Base-by-base conservation (phyloP, 2,888 invertebrate genomes). In the Dicyrtoma fusca region DNA sequence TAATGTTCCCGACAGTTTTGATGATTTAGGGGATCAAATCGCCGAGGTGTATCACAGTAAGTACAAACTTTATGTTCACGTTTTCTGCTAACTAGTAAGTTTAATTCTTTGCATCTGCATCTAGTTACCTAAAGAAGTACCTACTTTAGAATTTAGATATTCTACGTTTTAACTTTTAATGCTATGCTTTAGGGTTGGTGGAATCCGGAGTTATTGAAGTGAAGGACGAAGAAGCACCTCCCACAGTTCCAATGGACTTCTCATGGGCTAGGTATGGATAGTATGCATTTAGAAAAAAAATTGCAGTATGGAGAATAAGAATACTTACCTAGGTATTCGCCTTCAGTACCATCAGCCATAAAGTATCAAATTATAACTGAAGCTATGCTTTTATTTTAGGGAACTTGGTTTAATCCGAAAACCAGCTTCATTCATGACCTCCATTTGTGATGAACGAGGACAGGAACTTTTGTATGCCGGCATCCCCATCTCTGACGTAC, bases 181-280 rank as follows among this genome's bases (percentile, higher is more conserved):
- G n/a, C n/a, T n/a, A n/a, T 59, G 63, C 64, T 49, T 34, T 72
- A 73, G 82, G 88, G 64, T 86, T 99, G 75, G 95, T 99, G 0
- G 87, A 88, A 66, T 87, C 88, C 19, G 95, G 96, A 49, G 88
- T 88, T 69, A 92, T 99, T 81, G 89, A 92, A 10, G 95, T 95
- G 0, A 89, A 90, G 80, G 90, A 92, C 55, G 98, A 99, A 84
- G 89, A 93, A 65, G 95, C 97, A 11, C 99, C 99, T 45, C 99
- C 99, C 1, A 97, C 98, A 19, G 97, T 99, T n/a, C 98, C 98
- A 10, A 98, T 99, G 98, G 98, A 99, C 84, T 99, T 95, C 84
- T 94, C 92, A 76, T 99, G 98, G 98, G 98, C 98, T 0, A 89
- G 94, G 84, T 86, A 86, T 17, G 17, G 4, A 59, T 25, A 63